A percentile compares a stretch with the other conserved stretches of the same genome.
Evolutionary conservation across 2,888 invertebrate species (phyloP).

Genomic region (Microctonus hyperodae): DNA sequence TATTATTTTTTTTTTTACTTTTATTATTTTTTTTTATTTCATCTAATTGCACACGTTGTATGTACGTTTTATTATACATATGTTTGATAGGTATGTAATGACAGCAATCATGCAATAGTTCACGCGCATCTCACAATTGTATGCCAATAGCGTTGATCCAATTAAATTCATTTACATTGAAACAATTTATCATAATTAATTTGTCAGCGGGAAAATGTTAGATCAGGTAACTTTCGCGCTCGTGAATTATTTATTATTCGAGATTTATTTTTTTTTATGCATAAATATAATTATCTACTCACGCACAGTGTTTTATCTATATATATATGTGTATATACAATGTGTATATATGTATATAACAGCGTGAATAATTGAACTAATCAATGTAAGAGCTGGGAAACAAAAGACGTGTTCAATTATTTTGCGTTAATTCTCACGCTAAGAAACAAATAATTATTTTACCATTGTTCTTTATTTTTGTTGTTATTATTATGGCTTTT

Average conservation of each 20-base stretch:
- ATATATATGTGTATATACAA: no score
- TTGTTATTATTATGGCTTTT: background rate
- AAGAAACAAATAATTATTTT: background rate
- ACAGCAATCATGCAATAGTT: constrained; percentile 8
- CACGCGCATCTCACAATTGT: constrained; percentile 13
- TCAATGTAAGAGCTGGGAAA: background rate
- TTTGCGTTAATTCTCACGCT: background rate
- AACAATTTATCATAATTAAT: constrained; percentile 20
- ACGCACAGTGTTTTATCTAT: no score
- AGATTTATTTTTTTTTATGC: background rate
- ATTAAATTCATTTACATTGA: background rate
- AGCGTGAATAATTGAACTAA: constrained; percentile 6
- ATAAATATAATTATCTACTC: no score
- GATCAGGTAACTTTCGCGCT: background rate
- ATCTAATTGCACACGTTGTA: constrained; percentile 2
- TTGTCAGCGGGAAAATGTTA: background rate
- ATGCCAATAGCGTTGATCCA: constrained; percentile 8
- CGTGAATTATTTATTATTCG: background rate
- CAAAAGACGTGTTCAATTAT: background rate
- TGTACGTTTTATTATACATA: constrained; percentile 8
- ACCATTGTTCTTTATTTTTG: background rate
- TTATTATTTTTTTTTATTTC: background rate
- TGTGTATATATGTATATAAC: background rate
- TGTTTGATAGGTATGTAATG: background rate
- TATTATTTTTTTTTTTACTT: no score